phyloP scores from a whole-genome alignment of 2,797 vertebrate species.

The Craterocephalus amniculus region DNA sequence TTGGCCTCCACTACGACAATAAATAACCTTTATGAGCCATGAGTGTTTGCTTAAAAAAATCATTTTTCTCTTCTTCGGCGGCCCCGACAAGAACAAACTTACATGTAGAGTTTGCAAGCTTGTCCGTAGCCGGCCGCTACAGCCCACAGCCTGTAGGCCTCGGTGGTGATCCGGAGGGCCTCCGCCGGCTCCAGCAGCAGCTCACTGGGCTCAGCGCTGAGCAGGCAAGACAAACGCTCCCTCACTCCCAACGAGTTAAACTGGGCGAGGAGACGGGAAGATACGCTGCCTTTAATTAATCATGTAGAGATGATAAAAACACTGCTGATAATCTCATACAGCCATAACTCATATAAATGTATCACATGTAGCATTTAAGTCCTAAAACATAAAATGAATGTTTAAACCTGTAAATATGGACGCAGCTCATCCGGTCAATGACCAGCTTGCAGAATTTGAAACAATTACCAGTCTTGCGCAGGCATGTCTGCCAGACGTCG shows the following conservation, averaged over 20 bases:
- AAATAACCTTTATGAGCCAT: background rate
- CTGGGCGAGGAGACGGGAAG: conserved; percentile 65
- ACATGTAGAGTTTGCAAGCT: conserved; percentile 91
- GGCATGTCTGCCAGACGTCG: conserved; percentile 88
- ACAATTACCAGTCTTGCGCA: conserved; percentile 90
- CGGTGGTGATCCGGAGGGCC: conserved; percentile 84
- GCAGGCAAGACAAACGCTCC: conserved; percentile 86
- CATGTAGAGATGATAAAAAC: background rate
- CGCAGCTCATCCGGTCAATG: background rate
- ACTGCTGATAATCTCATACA: background rate
- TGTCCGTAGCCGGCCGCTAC: conserved; percentile 91
- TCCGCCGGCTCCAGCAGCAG: conserved; percentile 86
- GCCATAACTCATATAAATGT: background rate
- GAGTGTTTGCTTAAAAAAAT: background rate
- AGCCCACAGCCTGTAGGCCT: conserved; percentile 91
- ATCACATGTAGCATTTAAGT: background rate
- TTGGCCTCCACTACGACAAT: background rate
- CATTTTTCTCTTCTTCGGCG: background rate
- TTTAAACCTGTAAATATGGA: background rate
- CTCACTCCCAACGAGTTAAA: conserved; percentile 86
- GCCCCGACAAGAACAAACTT: conserved; percentile 8
- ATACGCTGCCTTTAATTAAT: background rate
- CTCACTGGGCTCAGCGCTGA: conserved; percentile 87
- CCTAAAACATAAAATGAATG: background rate
- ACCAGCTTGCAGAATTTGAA: background rate